Evolutionary conservation across 1,140 invertebrate species (phyloP).

Genomic region (Nixonia krombeini): DNA sequence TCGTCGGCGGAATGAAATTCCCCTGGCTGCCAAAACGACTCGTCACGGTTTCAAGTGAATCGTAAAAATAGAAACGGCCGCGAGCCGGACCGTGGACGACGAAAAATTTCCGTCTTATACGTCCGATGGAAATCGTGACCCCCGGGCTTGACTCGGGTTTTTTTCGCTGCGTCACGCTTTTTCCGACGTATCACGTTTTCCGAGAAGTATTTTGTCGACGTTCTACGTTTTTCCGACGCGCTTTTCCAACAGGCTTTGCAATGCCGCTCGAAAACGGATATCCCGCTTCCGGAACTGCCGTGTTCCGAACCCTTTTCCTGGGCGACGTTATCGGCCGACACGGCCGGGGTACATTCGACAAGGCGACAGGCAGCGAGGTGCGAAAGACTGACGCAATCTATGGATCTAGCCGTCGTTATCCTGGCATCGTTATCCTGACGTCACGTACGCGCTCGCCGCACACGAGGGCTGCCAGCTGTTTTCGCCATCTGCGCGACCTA

Average conservation of each 20-base stretch:
- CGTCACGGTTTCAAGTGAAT: slow-evolving; percentile 47
- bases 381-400: slow-evolving; percentile 37
- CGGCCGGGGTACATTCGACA: slow-evolving; percentile 31
- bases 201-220: too few relatives aligned
- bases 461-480: slow-evolving; percentile 42
- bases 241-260: too few relatives aligned
- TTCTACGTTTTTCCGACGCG: too few relatives aligned
- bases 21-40: slow-evolving; percentile 40
- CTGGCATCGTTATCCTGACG: slow-evolving; percentile 39
- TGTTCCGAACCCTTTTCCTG: too few relatives aligned
- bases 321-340: not conserved
- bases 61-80: slow-evolving; percentile 46
- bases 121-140: slow-evolving; percentile 33
- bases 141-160: too few relatives aligned
- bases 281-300: too few relatives aligned
- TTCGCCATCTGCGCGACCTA: slow-evolving; percentile 42
- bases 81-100: slow-evolving; percentile 28
- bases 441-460: slow-evolving; percentile 37
- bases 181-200: too few relatives aligned
- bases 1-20: slow-evolving; percentile 44
- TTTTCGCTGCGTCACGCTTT: too few relatives aligned
- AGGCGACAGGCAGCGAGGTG: slow-evolving; percentile 20
- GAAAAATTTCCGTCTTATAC: slow-evolving; percentile 40
- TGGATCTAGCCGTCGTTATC: slow-evolving; percentile 36
- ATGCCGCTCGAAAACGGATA: too few relatives aligned